Evolutionary conservation across 1,140 invertebrate species (phyloP), one percentile per base, ranked within the genome.

Genomic region (Brachionus rubens): DNA sequence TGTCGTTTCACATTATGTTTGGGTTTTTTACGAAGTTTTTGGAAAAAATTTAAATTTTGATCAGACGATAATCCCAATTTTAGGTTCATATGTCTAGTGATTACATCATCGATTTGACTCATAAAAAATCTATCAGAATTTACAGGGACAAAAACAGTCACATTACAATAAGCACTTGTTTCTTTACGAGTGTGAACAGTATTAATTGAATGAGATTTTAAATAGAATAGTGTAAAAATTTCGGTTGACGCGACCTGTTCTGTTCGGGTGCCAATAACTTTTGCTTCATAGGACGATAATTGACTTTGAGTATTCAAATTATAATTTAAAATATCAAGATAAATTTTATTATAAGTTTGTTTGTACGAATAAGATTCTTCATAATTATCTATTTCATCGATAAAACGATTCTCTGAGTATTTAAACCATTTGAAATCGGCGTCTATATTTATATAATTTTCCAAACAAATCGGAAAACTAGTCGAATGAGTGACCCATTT

Each of bases 381-480:
- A 24, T 24, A 43, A 24, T 65, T 26, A 10, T 65, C 59, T 10
- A 65, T 43, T 26, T 65, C 59, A 26, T 65, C 59, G 1, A 65
- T 41, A 14, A 65, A 65, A 24, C 41, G 12, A 41, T 65, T 21
- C 2, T 65, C 59, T 9, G 59, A 43, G 19, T 7, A 26, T n/a
- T 65, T 65, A n/a, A 24, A 65, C 59, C 59, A 65, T 65, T 65
- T 65, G 36, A 65, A 65, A 65, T 65, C 59, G 12, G 59, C 59
- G 24, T 65, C 59, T 10, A 65, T 65, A 24, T 24, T 43, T 14
- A 65, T 6, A 7, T 36, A 19, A 7, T 12, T 43, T 26, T 65
- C 16, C 24, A 65, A 24, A 14, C 36, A 6, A 12, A 65, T 43
- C 19, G 59, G 59, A 43, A 65, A 43, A 24, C 24, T 41, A 24